A percentile compares a stretch with the other conserved stretches of the same genome.
Evolutionary conservation across 2,888 invertebrate species (phyloP).

Genomic region (Horisme vitalbata): DNA sequence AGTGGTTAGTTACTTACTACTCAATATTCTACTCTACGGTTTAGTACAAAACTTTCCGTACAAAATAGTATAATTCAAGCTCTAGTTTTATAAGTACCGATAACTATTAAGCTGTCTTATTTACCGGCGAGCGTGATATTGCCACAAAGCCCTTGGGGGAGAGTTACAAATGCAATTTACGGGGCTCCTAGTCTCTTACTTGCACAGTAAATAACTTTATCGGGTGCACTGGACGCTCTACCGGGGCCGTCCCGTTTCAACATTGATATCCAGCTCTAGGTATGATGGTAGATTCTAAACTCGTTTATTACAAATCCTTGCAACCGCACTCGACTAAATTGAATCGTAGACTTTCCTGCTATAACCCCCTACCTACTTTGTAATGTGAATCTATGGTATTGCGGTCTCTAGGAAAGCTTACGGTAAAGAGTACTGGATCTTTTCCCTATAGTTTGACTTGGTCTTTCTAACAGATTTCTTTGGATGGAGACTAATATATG

Average conservation of each 20-base stretch:
- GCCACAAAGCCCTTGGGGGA: slow-evolving; percentile 51
- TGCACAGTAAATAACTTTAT: slow-evolving; percentile 69
- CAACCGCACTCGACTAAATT: slow-evolving; percentile 14
- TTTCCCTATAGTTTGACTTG: too few species aligned
- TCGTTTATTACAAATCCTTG: slow-evolving; percentile 12
- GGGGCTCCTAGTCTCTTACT: slow-evolving; percentile 44
- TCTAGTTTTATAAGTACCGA: slow-evolving; percentile 10
- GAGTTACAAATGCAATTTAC: slow-evolving; percentile 73
- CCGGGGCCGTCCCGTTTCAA: slow-evolving; percentile 28
- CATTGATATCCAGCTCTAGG: slow-evolving; percentile 5
- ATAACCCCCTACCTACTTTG: slow-evolving; percentile 6
- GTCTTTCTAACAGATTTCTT: too few species aligned
- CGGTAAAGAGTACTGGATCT: too few species aligned
- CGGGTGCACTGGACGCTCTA: slow-evolving; percentile 50
- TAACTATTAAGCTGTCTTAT: slow-evolving; percentile 33
- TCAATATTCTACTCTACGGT: too few species aligned
- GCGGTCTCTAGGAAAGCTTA: too few species aligned
- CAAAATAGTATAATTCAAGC: slow-evolving; percentile 1
- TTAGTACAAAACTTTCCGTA: neutral
- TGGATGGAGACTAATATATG: too few species aligned
- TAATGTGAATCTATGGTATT: neutral
- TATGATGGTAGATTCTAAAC: slow-evolving; percentile 10
- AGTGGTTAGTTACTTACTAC: too few species aligned
- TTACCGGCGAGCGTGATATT: slow-evolving; percentile 48
- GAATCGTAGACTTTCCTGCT: neutral